Base-by-base conservation (phyloP, 2,113 vertebrate genomes). In the Clarias batrachus region DNA sequence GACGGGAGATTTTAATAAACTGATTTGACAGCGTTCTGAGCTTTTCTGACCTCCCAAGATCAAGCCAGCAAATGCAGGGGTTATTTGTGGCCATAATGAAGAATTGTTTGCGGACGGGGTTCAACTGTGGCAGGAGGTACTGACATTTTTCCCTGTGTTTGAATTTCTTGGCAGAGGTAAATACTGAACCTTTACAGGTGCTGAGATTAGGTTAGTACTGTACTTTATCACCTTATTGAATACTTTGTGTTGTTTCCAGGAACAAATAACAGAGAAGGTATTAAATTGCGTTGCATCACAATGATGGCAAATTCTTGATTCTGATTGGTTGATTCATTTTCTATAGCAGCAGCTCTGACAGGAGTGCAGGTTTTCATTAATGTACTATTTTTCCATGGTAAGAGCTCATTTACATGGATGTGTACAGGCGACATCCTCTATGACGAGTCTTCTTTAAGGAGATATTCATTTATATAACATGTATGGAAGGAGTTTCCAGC, bases 1-100 rank as follows among this genome's bases (percentile, higher is more conserved):
- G 80, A 81, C 48, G 80, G 13, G 59, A 65, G 59, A 81, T 63
- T 81, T 63, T 81, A 81, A 81, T 81, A 81, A 81, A 81, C 80
- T n/a, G 80, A 81, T 81, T 41, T 48, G 80, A 81, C 59, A 63
- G 60, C 33, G 16, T 81, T 65, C 59, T 0, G 14, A 81, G 80
- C 19, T 63, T 81, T 81, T 33, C 59, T 81, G 80, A 81, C 59
- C 33, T 81, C 80, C 27, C 78, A 60, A 62, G 56, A 60, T 62
- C 56, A 81, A 33, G 27, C 78, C 7, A 13, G 33, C 37, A 1
- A 81, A 65, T 13, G 13, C 30, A 63, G 59, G 12, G 59, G 21
- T 16, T 54, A 52, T 82, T 82, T 66, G 54, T 82, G 59, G 41
- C 54, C 62, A 9, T 52, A 66, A 82, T 30, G 41, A 66, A 56